Percentiles rank a stretch among this genome's conserved stretches.
Evolutionary conservation across 1,140 invertebrate species (phyloP).

Genomic region (Anoplophora glabripennis): DNA sequence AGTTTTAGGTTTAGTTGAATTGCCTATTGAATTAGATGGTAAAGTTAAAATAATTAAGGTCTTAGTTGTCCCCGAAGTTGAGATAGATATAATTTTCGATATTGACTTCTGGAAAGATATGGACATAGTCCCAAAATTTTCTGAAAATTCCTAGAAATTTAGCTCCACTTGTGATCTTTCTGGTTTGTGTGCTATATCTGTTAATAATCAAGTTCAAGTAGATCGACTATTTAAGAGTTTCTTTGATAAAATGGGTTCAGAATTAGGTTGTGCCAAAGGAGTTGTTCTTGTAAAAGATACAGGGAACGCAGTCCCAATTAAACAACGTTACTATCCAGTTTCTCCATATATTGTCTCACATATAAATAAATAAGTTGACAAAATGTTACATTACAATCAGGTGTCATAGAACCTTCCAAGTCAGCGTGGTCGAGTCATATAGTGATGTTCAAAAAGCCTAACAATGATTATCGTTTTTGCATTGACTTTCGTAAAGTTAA

Average conservation of each 20-base stretch:
- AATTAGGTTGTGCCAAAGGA: too few relatives aligned
- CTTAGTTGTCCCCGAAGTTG: background rate
- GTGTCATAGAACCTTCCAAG: constrained; percentile 28
- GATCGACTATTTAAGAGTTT: too few relatives aligned
- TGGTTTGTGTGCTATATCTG: background rate
- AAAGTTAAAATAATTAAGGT: background rate
- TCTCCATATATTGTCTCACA: constrained; percentile 27
- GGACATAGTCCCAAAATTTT: background rate
- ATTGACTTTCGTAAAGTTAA: constrained; percentile 42
- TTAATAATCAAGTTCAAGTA: too few relatives aligned
- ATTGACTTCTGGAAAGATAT: background rate
- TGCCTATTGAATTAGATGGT: background rate
- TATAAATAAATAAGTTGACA: constrained; percentile 26
- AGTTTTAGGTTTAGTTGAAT: background rate
- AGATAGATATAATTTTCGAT: background rate
- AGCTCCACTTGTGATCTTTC: background rate
- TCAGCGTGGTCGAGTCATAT: constrained; percentile 34
- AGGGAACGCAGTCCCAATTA: constrained; percentile 24
- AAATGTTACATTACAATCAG: constrained; percentile 29
- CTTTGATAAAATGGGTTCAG: too few relatives aligned
- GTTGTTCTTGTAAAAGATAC: too few relatives aligned
- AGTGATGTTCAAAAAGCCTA: constrained; percentile 31
- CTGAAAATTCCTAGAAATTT: background rate
- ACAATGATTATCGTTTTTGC: constrained; percentile 23
- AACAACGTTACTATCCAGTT: constrained; percentile 28